Evolutionary conservation across 2,113 vertebrate genomes (phyloP), one percentile per base, ranked within the genome.

Genomic region (Xenopus laevis): DNA sequence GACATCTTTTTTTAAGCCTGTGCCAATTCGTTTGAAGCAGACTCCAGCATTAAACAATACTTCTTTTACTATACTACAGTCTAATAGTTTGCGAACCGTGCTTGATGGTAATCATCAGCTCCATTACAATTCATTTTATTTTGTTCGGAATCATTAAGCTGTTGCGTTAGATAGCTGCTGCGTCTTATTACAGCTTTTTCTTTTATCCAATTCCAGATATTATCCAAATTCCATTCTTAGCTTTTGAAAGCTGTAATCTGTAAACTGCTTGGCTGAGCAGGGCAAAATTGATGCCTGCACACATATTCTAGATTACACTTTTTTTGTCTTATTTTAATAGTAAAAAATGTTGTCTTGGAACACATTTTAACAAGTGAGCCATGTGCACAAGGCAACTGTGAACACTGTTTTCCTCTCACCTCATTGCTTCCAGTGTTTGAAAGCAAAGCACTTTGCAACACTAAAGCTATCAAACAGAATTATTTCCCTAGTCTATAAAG

Each of bases 81-180:
- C 81, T 88, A 85, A 94, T 79, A 92, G 86, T 88, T 92, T 92
- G 92, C 89, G 87, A 83, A 74, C 82, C 85, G 78, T 74, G 81
- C 74, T 86, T 89, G 92, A 94, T 92, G 87, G 82, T 87, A 91
- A 94, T 96, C 93, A 89, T 86, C 85, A 85, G 89, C 90, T 92
- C 87, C 79, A 91, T 89, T 88, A 94, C 92, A 93, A 91, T 92
- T 94, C 88, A 88, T 93, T 92, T 93, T 93, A 93, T 94, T 93
- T 92, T 82, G 84, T 83, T 87, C 83, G 86, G 87, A 94, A 93
- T 91, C 89, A 85, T 87, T 93, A 90, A 89, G 86, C 89, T 93
- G 91, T 90, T 90, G 90, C 89, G 89, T 88, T 84, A 85, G 84
- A 88, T 90, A 91, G 91, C 91, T 90, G 84, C 89, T 91, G 90